phyloP scores from a whole-genome alignment of 2,113 vertebrate genomes.

The Raja brachyura region DNA sequence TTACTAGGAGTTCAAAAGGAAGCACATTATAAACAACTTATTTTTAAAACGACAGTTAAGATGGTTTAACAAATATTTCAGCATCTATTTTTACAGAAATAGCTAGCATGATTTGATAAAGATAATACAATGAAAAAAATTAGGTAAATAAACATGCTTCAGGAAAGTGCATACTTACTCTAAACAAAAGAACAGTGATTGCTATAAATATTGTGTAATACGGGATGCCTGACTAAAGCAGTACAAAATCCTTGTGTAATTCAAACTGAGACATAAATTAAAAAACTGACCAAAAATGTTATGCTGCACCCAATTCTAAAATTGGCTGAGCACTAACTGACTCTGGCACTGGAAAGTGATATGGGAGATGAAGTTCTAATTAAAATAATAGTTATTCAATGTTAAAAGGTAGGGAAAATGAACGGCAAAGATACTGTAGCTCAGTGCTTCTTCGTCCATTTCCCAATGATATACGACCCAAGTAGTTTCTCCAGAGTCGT shows the following conservation, averaged over 20 bases:
- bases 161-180: not conserved
- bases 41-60: not conserved
- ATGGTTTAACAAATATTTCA: not conserved
- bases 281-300: not conserved
- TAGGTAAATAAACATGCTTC: not conserved
- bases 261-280: not conserved
- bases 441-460: not conserved
- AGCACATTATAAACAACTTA: not conserved
- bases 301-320: not conserved
- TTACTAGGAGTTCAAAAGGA: slow-evolving; percentile 10
- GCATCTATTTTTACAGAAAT: not conserved
- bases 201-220: not conserved
- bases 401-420: not conserved
- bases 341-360: not conserved
- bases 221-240: not conserved
- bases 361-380: not conserved
- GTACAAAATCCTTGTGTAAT: not conserved
- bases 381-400: not conserved
- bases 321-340: not conserved
- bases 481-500: not conserved
- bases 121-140: not conserved
- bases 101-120: not conserved
- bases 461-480: not conserved
- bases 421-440: not conserved
- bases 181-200: not conserved